Conservation (phyloP, 2,888 invertebrate genomes). For the Stenotaenia linearis region DNA sequence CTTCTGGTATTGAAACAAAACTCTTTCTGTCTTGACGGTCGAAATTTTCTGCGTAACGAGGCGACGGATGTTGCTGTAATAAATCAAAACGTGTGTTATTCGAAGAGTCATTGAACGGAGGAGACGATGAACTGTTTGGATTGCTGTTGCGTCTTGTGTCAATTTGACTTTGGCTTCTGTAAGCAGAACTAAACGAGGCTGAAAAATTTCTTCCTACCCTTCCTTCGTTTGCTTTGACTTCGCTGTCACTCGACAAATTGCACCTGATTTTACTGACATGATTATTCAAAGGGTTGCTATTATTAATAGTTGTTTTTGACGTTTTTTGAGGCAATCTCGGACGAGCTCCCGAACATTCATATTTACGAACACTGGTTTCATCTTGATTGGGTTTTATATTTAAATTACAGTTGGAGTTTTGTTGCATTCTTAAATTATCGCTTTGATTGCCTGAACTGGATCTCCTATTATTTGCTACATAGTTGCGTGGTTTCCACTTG, state of each 20-base stretch:
- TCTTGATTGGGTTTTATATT: neutral
- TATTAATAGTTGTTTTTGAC: neutral
- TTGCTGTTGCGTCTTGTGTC: neutral
- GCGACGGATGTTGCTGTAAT: neutral
- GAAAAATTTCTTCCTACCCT: neutral
- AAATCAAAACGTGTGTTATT: neutral
- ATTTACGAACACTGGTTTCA: neutral
- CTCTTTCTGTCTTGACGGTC: neutral
- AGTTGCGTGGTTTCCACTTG: neutral
- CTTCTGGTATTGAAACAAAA: neutral
- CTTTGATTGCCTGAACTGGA: neutral
- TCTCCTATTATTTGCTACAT: neutral
- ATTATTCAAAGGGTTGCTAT: neutral
- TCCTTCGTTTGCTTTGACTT: neutral
- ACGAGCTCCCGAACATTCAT: neutral
- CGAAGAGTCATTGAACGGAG: neutral
- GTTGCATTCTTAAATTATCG: neutral
- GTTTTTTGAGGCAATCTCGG: neutral
- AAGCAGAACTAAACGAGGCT: neutral
- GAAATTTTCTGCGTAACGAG: neutral
- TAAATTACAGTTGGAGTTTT: neutral
- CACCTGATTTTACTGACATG: conserved; percentile 2
- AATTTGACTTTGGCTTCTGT: neutral
- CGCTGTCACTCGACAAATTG: neutral
- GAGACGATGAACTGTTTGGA: neutral